Evolutionary conservation across 2,888 invertebrate genomes (phyloP).

Genomic region (Dicyrtoma fusca): DNA sequence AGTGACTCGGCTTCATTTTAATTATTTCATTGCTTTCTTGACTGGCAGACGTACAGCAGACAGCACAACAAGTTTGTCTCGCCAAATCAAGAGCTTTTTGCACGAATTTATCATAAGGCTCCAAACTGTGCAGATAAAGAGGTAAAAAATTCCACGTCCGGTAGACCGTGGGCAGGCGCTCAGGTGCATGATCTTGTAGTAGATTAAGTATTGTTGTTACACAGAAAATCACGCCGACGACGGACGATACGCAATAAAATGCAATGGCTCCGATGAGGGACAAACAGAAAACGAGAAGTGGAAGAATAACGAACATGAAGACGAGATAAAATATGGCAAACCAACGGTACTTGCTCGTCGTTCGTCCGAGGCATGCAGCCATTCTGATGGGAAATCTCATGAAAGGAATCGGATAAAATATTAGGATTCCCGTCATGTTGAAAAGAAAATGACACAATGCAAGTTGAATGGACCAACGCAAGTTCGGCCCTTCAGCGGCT

Average conservation of each 20-base stretch:
- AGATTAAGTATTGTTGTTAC: slow-evolving; percentile 59
- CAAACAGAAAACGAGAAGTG: slow-evolving; percentile 59
- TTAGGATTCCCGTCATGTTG: slow-evolving; percentile 63
- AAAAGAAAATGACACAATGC: slow-evolving; percentile 66
- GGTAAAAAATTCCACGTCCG: slow-evolving; percentile 61
- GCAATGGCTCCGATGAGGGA: slow-evolving; percentile 59
- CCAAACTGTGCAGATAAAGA: slow-evolving; percentile 60
- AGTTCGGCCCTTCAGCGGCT: slow-evolving; percentile 57
- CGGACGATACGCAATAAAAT: slow-evolving; percentile 59
- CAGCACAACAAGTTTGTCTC: slow-evolving; percentile 23
- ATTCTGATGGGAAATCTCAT: slow-evolving; percentile 63
- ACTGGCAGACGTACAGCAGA: slow-evolving; percentile 32
- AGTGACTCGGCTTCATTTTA: slow-evolving; percentile 42
- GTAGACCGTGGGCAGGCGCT: slow-evolving; percentile 58
- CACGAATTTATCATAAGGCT: slow-evolving; percentile 59
- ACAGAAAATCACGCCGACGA: slow-evolving; percentile 57
- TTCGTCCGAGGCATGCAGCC: slow-evolving; percentile 62
- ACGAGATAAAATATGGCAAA: slow-evolving; percentile 63
- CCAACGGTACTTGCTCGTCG: slow-evolving; percentile 65
- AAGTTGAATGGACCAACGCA: slow-evolving; percentile 59
- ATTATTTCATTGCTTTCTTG: slow-evolving; percentile 43
- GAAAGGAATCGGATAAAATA: slow-evolving; percentile 65
- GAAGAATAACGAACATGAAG: slow-evolving; percentile 59
- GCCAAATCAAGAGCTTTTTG: slow-evolving; percentile 33
- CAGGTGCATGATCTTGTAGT: slow-evolving; percentile 59